Percentiles rank a stretch among this genome's conserved stretches.
These are phyloP conservation scores for Phataginus tricuspis DNA, from an alignment of 2,797 vertebrate genomes.

Conservation along the genomic window DNA sequence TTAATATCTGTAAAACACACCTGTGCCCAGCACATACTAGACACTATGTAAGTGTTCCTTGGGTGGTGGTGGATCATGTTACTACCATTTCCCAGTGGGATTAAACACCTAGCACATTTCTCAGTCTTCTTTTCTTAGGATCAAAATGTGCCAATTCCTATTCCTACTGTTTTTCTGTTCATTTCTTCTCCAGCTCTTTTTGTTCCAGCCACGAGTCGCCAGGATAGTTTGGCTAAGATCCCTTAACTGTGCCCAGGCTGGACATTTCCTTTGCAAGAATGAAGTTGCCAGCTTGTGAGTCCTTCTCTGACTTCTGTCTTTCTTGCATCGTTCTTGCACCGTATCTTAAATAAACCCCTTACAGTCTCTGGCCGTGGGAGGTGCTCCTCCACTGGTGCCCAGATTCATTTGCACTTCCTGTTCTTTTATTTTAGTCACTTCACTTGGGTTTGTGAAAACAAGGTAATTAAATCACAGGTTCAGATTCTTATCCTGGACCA, in stretches of 20 bases:
- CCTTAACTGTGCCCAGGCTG: neutral
- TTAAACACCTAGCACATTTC: neutral
- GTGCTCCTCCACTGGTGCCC: neutral
- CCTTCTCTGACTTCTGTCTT: neutral
- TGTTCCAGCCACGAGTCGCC: neutral
- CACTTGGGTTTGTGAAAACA: neutral
- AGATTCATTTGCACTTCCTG: neutral
- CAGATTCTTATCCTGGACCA: neutral
- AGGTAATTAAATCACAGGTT: neutral
- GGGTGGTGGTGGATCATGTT: neutral
- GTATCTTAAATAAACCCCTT: neutral
- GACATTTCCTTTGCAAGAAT: neutral
- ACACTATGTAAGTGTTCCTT: neutral
- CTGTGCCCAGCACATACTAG: neutral
- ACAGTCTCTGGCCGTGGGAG: neutral
- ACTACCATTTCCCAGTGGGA: neutral
- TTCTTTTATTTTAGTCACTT: neutral
- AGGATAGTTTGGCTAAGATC: neutral
- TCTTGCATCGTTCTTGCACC: neutral
- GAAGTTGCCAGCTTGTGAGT: neutral
- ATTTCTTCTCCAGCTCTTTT: neutral
- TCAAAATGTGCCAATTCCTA: neutral
- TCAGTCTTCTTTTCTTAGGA: neutral
- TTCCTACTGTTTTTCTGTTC: neutral
- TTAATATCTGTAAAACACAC: neutral